These are phyloP conservation scores for Chroicocephalus ridibundus DNA, from an alignment of 2,113 vertebrate species.

Conservation along the genomic window DNA sequence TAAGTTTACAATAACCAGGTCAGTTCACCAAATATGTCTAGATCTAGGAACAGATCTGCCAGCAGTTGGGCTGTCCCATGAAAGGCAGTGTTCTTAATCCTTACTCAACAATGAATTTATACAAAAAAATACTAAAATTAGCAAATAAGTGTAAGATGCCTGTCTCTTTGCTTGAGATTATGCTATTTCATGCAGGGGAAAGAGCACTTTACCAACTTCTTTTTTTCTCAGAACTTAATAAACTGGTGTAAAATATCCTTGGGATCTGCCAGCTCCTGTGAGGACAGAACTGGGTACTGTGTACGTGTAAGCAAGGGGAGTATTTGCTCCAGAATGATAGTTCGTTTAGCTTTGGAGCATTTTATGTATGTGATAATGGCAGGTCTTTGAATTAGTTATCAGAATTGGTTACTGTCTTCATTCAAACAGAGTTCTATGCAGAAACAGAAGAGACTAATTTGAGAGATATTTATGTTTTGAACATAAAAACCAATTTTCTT, in stretches of 20 bases:
- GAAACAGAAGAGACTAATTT: neutral
- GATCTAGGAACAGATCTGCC: neutral
- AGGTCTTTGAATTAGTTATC: neutral
- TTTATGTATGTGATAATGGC: neutral
- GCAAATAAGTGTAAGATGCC: neutral
- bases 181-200: neutral
- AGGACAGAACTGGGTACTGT: neutral
- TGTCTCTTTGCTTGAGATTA: neutral
- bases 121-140: neutral
- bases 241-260: neutral
- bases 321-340: neutral
- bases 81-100: neutral
- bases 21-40: neutral
- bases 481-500: neutral
- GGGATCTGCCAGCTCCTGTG: neutral
- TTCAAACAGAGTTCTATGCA: neutral
- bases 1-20: neutral
- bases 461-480: neutral
- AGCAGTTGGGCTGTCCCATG: neutral
- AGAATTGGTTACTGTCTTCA: neutral
- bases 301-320: neutral
- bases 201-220: neutral
- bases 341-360: neutral
- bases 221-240: neutral
- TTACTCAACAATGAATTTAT: neutral